Evolutionary conservation across 2,797 vertebrate genomes (phyloP), one percentile per base, ranked within the genome.

Genomic region (Knipowitschia caucasica): DNA sequence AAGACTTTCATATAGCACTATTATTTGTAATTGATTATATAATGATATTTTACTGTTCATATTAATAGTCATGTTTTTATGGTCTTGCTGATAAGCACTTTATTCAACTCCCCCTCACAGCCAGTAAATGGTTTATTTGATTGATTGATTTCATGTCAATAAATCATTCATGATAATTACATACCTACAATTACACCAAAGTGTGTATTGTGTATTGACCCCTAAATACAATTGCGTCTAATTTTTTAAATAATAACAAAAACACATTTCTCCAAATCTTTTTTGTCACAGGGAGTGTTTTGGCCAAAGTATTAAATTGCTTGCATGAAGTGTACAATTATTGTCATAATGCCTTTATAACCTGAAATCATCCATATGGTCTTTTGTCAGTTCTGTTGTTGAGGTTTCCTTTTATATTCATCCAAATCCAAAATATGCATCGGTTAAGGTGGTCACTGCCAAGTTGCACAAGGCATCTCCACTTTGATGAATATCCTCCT

Each of bases 81-180:
- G 51, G 34, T 54, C 31, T 27, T 43, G 67, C 25, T 64, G 50
- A 62, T 55, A 49, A 64, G 65, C 58, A 69, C 70, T 72, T 74
- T 69, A 1, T 17, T 38, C 24, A 62, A 47, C 27, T 62, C 49
- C 56, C 40, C 59, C 45, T 57, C 20, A 5, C 1, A 4, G 44
- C 26, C 25, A 18, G 15, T 45, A 11, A 45, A 29, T 17, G 40
- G 21, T 11, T 3, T n/a, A 43, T n/a, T 17, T 1, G 18, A 36
- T 17, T 36, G 35, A 36, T 21, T 25, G 23, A 2, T 24, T 43
- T 43, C n/a, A 25, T 17, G 7, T 25, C 26, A n/a, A 25, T 44
- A 42, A 42, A 42, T 43, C 40, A 43, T 7, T n/a, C 21, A 7
- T n/a, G 21, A 24, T 25, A 5, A 14, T 25, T 25, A 2, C 8